Conservation (phyloP, 1,140 invertebrate species). For the Halictus rubicundus region DNA sequence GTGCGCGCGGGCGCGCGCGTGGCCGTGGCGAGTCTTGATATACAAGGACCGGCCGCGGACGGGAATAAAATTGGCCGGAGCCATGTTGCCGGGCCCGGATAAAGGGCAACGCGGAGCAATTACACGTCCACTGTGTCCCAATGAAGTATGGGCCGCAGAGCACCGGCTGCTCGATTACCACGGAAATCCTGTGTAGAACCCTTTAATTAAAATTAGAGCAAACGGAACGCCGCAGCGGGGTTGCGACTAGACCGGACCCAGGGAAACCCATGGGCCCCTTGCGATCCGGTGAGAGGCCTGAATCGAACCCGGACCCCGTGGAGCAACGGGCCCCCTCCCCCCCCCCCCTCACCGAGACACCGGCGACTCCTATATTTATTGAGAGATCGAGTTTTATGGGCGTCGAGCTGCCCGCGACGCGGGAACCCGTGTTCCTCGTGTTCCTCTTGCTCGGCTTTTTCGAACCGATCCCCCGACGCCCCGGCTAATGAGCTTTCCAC, state of each 20-base stretch:
- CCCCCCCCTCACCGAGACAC: conserved; percentile 22
- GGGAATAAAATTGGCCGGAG: conserved; percentile 44
- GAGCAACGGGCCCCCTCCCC: conserved; percentile 35
- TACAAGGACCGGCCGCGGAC: conserved; percentile 9
- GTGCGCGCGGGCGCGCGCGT: background rate
- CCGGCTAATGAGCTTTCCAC: background rate
- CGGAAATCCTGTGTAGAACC: conserved; percentile 63
- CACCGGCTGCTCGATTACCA: conserved; percentile 58
- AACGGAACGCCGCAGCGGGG: conserved; percentile 66
- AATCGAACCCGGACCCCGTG: conserved; percentile 28
- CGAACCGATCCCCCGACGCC: too few species aligned
- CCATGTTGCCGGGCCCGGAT: conserved; percentile 45
- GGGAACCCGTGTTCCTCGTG: background rate
- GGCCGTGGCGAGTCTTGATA: conserved; percentile 30
- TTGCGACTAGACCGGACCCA: conserved; percentile 41
- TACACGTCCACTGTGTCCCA: conserved; percentile 54
- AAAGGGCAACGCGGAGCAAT: conserved; percentile 52
- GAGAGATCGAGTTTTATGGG: conserved; percentile 59
- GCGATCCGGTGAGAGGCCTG: conserved; percentile 49
- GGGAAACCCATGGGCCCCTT: conserved; percentile 25
- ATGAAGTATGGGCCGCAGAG: conserved; percentile 45
- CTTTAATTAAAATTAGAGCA: conserved; percentile 75
- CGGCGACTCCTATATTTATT: conserved; percentile 57
- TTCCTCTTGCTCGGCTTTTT: background rate
- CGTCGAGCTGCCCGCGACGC: conserved; percentile 13